Conservation (phyloP, 2,113 vertebrate genomes). For the Aspiorhynchus laticeps region DNA sequence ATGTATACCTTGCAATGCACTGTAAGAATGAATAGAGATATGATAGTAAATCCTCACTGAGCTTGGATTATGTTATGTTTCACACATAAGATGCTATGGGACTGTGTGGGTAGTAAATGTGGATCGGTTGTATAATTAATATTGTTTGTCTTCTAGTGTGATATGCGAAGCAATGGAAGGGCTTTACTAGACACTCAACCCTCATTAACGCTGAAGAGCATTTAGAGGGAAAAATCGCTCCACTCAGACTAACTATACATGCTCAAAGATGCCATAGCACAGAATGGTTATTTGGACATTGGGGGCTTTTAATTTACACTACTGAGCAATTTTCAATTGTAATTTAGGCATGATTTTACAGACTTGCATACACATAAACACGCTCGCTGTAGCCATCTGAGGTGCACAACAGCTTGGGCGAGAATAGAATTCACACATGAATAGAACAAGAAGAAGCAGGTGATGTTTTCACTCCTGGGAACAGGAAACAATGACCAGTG, state of each 20-base stretch:
- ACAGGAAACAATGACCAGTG: constrained; percentile 8
- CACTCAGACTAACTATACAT: constrained; percentile 8
- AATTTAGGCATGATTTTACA: neutral
- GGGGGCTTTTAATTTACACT: constrained; percentile 4
- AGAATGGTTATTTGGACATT: constrained; percentile 15
- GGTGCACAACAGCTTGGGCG: neutral
- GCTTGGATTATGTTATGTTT: constrained; percentile 19
- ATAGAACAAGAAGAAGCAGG: neutral
- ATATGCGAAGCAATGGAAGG: constrained; percentile 20
- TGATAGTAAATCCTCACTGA: neutral
- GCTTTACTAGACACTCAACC: constrained; percentile 44
- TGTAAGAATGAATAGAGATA: neutral
- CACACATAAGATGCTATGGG: constrained; percentile 24
- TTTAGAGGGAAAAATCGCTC: neutral
- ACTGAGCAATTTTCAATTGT: neutral
- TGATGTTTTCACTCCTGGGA: neutral
- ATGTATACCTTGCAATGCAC: neutral
- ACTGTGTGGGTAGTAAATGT: constrained; percentile 32
- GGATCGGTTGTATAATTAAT: constrained; percentile 44
- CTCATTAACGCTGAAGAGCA: constrained; percentile 31
- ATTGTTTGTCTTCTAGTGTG: constrained; percentile 42
- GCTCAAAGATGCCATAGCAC: neutral
- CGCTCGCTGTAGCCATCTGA: neutral
- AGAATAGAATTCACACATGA: constrained; percentile 8
- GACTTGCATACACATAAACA: neutral